Conservation (phyloP, 2,888 invertebrate species). For the Nephrotoma guestfalica region DNA sequence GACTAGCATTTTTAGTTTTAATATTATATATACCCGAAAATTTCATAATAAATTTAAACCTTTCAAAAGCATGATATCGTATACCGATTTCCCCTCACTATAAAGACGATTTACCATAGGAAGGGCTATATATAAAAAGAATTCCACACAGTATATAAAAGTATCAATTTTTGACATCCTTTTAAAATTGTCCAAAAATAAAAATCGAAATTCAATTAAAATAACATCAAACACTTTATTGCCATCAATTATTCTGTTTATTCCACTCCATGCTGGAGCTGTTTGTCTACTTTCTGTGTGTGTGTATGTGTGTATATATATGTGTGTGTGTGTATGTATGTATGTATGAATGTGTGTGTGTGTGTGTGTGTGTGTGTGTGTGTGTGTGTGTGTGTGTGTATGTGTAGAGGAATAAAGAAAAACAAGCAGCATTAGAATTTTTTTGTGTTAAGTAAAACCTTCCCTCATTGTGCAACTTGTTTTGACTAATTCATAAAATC, state of each 20-base stretch:
- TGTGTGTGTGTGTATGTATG: background rate
- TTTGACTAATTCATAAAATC: background rate
- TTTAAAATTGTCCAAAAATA: background rate
- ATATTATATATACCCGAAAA: background rate
- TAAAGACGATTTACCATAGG: background rate
- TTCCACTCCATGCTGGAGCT: background rate
- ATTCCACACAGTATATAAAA: background rate
- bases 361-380: background rate
- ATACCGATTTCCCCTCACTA: background rate
- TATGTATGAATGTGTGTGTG: background rate
- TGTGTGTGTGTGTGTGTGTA: background rate
- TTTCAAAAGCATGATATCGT: background rate
- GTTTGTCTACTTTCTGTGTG: background rate
- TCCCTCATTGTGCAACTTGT: background rate
- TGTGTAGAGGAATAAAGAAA: background rate
- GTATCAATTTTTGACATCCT: background rate
- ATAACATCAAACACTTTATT: background rate
- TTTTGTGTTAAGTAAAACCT: background rate
- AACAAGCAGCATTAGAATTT: background rate
- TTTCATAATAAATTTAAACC: background rate
- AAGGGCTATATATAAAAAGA: no score
- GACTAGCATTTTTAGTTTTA: background rate
- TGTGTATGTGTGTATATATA: background rate
- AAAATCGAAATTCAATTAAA: background rate
- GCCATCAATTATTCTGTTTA: background rate